Evolutionary conservation across 2,797 vertebrate genomes (phyloP).

Genomic region (Sphenodon punctatus): DNA sequence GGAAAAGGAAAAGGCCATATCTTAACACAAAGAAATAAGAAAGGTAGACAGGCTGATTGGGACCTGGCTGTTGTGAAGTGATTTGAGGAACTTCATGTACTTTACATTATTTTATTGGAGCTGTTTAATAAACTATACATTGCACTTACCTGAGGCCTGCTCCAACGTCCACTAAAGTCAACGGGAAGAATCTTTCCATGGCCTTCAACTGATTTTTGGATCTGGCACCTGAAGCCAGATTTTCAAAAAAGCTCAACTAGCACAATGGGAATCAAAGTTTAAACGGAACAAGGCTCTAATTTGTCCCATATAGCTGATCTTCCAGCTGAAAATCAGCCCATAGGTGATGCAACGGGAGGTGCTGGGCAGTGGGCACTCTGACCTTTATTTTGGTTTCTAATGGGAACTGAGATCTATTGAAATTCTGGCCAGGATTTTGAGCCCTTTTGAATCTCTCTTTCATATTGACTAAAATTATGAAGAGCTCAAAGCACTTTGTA

Average conservation of each 20-base stretch:
- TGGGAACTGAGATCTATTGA: too few species aligned
- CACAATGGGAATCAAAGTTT: too few species aligned
- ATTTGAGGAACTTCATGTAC: neutral
- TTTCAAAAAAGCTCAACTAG: too few species aligned
- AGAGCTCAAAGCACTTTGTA: neutral
- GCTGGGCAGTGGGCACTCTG: too few species aligned
- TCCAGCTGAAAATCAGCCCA: too few species aligned
- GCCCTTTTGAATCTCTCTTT: too few species aligned
- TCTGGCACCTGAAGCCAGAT: too few species aligned
- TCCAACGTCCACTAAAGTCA: fast-evolving
- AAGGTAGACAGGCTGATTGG: neutral
- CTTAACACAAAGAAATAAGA: neutral
- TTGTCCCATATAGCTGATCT: too few species aligned
- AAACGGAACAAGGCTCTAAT: too few species aligned
- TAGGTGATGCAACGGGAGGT: too few species aligned
- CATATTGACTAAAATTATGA: neutral
- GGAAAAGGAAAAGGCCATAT: neutral
- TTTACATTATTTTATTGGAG: neutral
- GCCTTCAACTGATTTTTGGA: neutral
- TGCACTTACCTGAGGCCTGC: neutral
- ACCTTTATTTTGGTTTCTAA: too few species aligned
- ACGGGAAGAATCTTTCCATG: neutral
- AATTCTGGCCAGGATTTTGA: too few species aligned
- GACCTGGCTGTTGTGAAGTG: neutral
- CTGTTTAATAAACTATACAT: neutral